phyloP scores from a whole-genome alignment of 1,140 invertebrate species.

The Nautilus pompilius region DNA sequence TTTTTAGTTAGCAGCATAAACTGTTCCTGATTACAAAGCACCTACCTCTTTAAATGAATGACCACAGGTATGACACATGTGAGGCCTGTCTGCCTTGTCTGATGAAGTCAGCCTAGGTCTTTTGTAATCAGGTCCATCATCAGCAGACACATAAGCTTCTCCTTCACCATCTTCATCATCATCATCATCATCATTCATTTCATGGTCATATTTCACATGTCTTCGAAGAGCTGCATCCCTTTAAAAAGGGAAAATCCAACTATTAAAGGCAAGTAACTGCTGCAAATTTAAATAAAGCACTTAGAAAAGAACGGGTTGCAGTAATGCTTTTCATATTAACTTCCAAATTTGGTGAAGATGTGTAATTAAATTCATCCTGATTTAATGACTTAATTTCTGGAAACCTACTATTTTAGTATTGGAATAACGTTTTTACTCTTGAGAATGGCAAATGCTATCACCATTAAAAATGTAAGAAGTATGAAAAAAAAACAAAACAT shows the following conservation, averaged over 20 bases:
- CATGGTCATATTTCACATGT: constrained; percentile 42
- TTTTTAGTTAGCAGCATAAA: too few species aligned
- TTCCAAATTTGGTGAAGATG: too few species aligned
- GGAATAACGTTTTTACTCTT: too few species aligned
- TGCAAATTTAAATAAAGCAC: not conserved
- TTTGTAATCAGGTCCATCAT: constrained; percentile 4
- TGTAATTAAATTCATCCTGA: too few species aligned
- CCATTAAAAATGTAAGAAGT: too few species aligned
- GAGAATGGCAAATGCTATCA: too few species aligned
- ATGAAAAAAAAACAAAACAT: too few species aligned
- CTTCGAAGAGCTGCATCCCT: constrained; percentile 44
- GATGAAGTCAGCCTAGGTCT: not conserved
- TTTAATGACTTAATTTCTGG: not conserved
- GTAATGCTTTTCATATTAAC: too few species aligned
- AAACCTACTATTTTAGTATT: not conserved
- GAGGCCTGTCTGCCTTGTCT: constrained; percentile 22
- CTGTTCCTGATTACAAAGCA: too few species aligned
- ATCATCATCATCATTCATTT: constrained; percentile 20
- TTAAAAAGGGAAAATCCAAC: constrained; percentile 1
- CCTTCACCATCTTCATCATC: constrained; percentile 20
- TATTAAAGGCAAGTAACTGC: not conserved
- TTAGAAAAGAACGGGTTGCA: not conserved
- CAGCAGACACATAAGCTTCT: constrained; percentile 12
- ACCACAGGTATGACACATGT: constrained; percentile 30
- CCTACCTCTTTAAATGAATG: constrained; percentile 43